Percentiles rank a stretch among this genome's conserved stretches.
These are phyloP conservation scores for Lepidocyrtoides sp. DNA, from an alignment of 2,888 invertebrate species.

Conservation along the genomic window DNA sequence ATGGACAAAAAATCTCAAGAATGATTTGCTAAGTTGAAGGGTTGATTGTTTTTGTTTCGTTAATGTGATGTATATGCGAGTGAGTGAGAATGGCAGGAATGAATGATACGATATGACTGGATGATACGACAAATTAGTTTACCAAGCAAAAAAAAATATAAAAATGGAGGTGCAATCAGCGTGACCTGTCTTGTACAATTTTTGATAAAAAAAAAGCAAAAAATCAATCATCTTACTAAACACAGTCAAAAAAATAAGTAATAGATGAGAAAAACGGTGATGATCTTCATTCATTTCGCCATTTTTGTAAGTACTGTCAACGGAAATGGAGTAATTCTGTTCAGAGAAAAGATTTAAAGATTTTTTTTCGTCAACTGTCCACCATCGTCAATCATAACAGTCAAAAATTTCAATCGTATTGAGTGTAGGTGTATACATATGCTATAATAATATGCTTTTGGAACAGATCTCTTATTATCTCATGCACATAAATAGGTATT, in stretches of 20 bases:
- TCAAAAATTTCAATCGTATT: background rate
- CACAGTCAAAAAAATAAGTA: slow-evolving; percentile 12
- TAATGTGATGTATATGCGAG: background rate
- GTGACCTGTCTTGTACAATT: slow-evolving; percentile 75
- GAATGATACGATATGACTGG: slow-evolving; percentile 1
- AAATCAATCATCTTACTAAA: slow-evolving; percentile 31
- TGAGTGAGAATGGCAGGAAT: slow-evolving; percentile 14
- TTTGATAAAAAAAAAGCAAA: background rate
- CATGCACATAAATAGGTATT: background rate
- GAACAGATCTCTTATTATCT: slow-evolving; percentile 59
- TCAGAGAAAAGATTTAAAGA: background rate
- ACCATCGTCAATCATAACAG: background rate
- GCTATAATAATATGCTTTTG: background rate
- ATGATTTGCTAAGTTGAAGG: no score
- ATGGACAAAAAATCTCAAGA: background rate
- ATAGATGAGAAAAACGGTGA: background rate
- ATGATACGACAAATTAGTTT: slow-evolving; percentile 9
- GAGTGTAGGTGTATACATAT: no score
- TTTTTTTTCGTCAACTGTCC: slow-evolving; percentile 63
- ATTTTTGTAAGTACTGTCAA: slow-evolving; percentile 33
- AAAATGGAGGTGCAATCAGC: slow-evolving; percentile 46
- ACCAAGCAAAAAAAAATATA: background rate
- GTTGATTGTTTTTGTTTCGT: background rate
- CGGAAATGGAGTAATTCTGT: background rate
- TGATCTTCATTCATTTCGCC: slow-evolving; percentile 27